Evolutionary conservation across 2,888 invertebrate genomes (phyloP), one percentile per base, ranked within the genome.

Genomic region (Thymelicus lineola): DNA sequence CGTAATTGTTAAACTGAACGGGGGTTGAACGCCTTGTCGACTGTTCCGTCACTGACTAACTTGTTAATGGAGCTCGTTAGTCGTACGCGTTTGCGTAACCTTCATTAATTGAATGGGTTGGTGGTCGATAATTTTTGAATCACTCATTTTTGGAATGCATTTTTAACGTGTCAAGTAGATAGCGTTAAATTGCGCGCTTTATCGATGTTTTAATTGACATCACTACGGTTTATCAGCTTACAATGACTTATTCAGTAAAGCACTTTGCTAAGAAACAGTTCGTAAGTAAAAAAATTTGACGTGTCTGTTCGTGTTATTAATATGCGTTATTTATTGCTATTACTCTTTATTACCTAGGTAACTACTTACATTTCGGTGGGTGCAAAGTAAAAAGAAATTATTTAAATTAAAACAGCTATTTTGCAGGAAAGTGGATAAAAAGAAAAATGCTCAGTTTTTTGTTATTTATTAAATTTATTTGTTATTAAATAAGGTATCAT

Each of bases 1-100:
- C 87, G 91, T 92, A 91, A 93, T 93, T 92, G 93, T 93, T 92
- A 92, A 88, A 89, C 88, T 88, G 88, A 89, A 90, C 88, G 86
- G 89, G 93, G 93, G 93, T 89, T 90, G 89, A 87, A 86, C 89
- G 86, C 81, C 87, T 89, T 90, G 93, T 92, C 93, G 91, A 91
- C 90, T 90, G 89, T 86, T 87, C 84, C 82, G 83, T 85, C 90
- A 87, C 81, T 88, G 87, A 87, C 59, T 35, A 66, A 71, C 68
- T 72, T 75, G 71, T 71, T 72, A 73, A 69, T 73, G 72, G 72
- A 77, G 65, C 70, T 64, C 62, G 70, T 70, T 70, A 69, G 63
- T 69, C 63, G 58, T 69, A 63, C 58, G 64, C 64, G 68, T 69
- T 69, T 69, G 63, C 69, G 63, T 69, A 69, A 69, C 69, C 69